A percentile compares a stretch with the other conserved stretches of the same genome.
Evolutionary conservation across 2,888 invertebrate genomes (phyloP).

Genomic region (Crioceris asparagi): DNA sequence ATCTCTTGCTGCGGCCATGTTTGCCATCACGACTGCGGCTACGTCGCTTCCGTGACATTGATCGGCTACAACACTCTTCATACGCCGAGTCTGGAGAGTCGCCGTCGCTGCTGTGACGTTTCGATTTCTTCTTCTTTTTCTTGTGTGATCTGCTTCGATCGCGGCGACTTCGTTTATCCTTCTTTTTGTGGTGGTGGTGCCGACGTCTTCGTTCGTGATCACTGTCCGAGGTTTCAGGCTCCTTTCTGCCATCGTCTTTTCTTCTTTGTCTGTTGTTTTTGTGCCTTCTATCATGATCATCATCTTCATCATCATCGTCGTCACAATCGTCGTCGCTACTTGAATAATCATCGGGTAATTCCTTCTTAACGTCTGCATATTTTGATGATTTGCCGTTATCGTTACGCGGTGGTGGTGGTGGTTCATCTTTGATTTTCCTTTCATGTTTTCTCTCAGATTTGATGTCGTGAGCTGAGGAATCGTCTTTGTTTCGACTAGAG

Average conservation of each 20-base stretch:
- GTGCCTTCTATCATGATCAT: background rate
- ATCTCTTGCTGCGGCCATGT: too few species aligned
- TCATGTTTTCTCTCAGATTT: constrained; percentile 6
- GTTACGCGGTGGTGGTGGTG: background rate
- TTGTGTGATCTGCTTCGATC: constrained; percentile 13
- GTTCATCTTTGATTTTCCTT: constrained; percentile 8
- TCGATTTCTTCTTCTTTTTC: background rate
- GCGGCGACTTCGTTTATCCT: constrained; percentile 13
- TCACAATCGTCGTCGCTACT: constrained; percentile 5
- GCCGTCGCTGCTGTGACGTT: background rate
- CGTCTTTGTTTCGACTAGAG: constrained; percentile 11
- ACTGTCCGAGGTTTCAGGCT: constrained; percentile 11
- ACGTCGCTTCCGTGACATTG: background rate
- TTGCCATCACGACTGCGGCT: too few species aligned
- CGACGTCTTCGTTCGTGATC: constrained; percentile 8
- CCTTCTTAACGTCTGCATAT: too few species aligned
- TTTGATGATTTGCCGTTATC: too few species aligned
- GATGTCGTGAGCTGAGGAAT: constrained; percentile 1
- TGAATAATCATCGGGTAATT: too few species aligned
- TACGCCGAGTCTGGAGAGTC: background rate
- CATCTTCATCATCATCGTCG: constrained; percentile 8
- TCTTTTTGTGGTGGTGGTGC: constrained; percentile 11
- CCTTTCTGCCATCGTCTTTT: constrained; percentile 6
- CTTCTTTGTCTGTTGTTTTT: constrained; percentile 10
- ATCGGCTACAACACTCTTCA: background rate